phyloP scores from a whole-genome alignment of 2,113 vertebrate species.

The Hassar affinis region DNA sequence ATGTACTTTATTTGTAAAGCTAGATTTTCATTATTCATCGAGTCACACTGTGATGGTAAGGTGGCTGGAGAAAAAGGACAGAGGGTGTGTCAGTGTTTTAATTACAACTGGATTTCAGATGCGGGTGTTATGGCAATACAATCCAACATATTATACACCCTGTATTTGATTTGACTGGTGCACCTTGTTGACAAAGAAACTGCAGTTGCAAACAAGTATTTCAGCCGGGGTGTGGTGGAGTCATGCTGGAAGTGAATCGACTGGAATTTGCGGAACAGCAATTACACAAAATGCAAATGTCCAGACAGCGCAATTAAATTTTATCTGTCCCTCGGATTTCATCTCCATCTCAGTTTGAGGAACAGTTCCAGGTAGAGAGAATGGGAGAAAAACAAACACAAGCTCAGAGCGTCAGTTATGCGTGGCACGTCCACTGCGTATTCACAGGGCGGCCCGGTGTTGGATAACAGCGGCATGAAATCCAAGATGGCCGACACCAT shows the following conservation, averaged over 20 bases:
- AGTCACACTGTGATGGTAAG: neutral
- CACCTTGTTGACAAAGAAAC: neutral
- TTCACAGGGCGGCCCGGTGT: slow-evolving; percentile 40
- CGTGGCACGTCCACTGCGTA: neutral
- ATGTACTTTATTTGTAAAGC: neutral
- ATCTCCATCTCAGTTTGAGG: too few species aligned
- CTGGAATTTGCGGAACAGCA: neutral
- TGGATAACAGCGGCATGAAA: slow-evolving; percentile 57
- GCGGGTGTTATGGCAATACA: neutral
- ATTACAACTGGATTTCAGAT: neutral
- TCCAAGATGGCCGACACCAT: slow-evolving; percentile 50
- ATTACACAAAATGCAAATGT: neutral
- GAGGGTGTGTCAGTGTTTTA: neutral
- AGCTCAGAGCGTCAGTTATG: slow-evolving; percentile 24
- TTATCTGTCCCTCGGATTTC: neutral
- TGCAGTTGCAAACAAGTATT: neutral
- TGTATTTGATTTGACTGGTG: neutral
- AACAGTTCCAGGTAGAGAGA: neutral
- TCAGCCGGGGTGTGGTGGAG: neutral
- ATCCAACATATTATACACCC: neutral
- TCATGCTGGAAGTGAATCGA: neutral
- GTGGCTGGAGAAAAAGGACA: neutral
- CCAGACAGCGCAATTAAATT: neutral
- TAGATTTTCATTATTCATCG: neutral
- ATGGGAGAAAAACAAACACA: neutral